These are phyloP conservation scores for Bombus confusus DNA, from an alignment of 1,140 invertebrate genomes.

Conservation along the genomic window DNA sequence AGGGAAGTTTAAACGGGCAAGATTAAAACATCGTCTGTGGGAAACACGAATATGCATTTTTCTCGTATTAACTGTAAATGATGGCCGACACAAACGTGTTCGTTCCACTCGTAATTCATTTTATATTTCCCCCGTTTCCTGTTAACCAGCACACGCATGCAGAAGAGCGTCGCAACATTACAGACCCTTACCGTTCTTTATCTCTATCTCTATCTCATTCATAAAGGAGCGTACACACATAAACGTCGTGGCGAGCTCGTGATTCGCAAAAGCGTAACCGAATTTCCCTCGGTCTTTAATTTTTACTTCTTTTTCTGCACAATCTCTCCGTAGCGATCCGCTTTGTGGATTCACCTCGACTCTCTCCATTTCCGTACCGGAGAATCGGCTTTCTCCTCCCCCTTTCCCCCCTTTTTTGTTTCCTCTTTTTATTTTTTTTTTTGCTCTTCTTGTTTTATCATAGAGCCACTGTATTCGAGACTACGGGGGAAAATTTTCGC, in stretches of 20 bases:
- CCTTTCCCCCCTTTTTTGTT: not conserved
- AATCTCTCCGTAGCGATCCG: not conserved
- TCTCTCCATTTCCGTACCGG: slow-evolving; percentile 7
- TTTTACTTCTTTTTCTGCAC: slow-evolving; percentile 22
- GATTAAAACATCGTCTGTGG: slow-evolving; percentile 40
- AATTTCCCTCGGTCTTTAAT: slow-evolving; percentile 39
- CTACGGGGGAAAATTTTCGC: not conserved
- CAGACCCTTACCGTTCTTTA: not conserved
- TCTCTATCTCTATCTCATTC: not conserved
- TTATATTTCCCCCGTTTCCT: slow-evolving; percentile 45
- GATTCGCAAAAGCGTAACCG: slow-evolving; percentile 36
- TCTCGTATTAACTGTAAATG: slow-evolving; percentile 38
- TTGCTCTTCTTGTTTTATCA: not conserved
- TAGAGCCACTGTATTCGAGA: not conserved
- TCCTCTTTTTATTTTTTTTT: not conserved
- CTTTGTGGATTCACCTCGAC: slow-evolving; percentile 11
- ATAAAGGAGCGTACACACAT: not conserved
- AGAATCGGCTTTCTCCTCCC: not conserved
- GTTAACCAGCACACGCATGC: not conserved
- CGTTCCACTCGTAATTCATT: slow-evolving; percentile 45
- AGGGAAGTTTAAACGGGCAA: slow-evolving; percentile 1
- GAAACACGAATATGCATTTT: slow-evolving; percentile 24
- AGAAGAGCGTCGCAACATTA: not conserved
- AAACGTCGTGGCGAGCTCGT: not conserved
- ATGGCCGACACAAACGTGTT: slow-evolving; percentile 33